Evolutionary conservation across 2,888 invertebrate genomes (phyloP), one percentile per base, ranked within the genome.

Genomic region (Yponomeuta malinellus): DNA sequence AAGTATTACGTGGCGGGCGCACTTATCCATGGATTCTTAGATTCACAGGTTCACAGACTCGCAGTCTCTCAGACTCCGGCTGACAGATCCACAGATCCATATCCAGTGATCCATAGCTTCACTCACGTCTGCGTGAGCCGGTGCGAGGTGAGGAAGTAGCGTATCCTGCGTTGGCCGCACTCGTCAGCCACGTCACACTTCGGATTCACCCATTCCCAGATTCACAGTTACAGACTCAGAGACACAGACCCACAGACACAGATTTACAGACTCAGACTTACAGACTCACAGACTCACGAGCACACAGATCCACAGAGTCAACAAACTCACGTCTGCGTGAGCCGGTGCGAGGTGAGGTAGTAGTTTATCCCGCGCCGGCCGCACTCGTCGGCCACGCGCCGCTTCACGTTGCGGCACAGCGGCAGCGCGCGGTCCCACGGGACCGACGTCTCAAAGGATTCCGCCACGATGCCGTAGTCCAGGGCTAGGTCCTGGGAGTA

Each of bases 401-500:
- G 94, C 85, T 99, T 99, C 6, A 99, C 98, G 91, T 98, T 98
- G 71, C 94, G 93, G 83, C 98, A 98, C 63, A 99, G 92, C 23
- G 94, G 90, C 48, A 95, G 87, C 12, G 97, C 95, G 71, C 97
- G 94, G 88, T 98, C 97, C 99, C 99, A 99, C 1, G 99, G 97
- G 2, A 98, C 98, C 0, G 99, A 99, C 0, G 99, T 99, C 90
- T 99, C 99, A 92, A 99, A 99, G 0, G 99, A 99, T 87, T 99
- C 99, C 0, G 98, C 96, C 2, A 99, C 95, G 29, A 98, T 94
- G 75, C 95, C 94, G 85, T 96, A 97, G 71, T 97, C 96, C 75
- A 99, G 93, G 0, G 96, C 99, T 70, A 99, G 90, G 85, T 99
- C 99, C 97, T 98, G 86, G 9, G 86, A 88, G 48, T 2, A 15